Evolutionary conservation across 2,797 vertebrate genomes (phyloP), one percentile per base, ranked within the genome.

Genomic region (Phrynocephalus forsythii): DNA sequence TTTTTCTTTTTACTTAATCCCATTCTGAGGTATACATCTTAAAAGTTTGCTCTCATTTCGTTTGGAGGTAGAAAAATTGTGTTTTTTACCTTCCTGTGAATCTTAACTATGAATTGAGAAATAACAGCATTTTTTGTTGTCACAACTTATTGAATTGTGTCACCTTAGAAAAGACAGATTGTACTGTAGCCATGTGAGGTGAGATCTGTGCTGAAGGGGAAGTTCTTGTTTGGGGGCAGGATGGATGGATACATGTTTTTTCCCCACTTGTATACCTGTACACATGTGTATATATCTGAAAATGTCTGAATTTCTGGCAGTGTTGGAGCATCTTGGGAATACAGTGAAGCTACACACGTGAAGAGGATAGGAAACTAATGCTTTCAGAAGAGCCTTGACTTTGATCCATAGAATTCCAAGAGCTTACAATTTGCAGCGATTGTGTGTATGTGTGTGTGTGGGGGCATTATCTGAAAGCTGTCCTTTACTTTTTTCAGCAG

Each of bases 41-140:
- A 67, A 50, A 76, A 63, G 30, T 63, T 60, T 7, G 10, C 22
- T 75, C 15, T 16, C 8, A 80, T 22, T 80, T 80, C 30, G 11
- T 66, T 30, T 66, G 60, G 52, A 60, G 38, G 52, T 63, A 30
- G 18, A 79, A 76, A 76, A 11, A 44, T 3, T 73, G 86, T 56
- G 86, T 84, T 93, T 87, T 93, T 16, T 89, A 66, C 87, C 72
- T 92, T 92, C 87, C 60, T 86, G 52, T 24, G 87, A 87, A 89
- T 30, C 72, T 92, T 1, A 89, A 91, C 82, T 66, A 52, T 69
- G 48, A 89, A 68, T 90, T 94, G 11, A 5, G 91, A 83, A 95
- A 88, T 84, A 24, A 2, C 33, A 83, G 66, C 63, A 18, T 18
- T 33, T 63, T 75, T 63, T 63, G 60, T 63, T 75, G 13, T 26